Percentiles rank a stretch among this genome's conserved stretches.
Conservation (phyloP, 2,113 vertebrate species). For the Camelus dromedarius region DNA sequence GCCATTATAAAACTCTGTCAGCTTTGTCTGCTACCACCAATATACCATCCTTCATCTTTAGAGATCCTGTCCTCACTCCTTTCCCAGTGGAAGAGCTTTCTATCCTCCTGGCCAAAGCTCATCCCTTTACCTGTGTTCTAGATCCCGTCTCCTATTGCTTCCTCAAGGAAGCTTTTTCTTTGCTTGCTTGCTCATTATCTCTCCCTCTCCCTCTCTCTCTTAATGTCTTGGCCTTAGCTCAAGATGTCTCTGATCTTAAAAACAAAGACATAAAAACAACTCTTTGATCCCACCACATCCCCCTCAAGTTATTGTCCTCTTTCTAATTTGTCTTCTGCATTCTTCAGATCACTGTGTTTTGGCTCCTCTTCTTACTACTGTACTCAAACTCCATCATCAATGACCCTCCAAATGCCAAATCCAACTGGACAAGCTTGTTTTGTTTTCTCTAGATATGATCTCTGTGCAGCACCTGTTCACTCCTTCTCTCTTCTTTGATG, state of each 20-base stretch:
- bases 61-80: neutral
- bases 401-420: neutral
- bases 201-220: neutral
- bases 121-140: neutral
- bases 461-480: neutral
- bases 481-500: neutral
- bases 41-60: neutral
- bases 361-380: neutral
- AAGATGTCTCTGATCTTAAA: conserved; percentile 1
- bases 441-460: neutral
- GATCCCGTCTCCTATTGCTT: neutral
- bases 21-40: neutral
- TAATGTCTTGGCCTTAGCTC: neutral
- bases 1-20: neutral
- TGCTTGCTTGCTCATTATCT: neutral
- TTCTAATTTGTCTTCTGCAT: neutral
- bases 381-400: neutral
- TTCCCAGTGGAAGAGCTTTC: neutral
- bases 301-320: neutral
- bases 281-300: neutral
- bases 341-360: neutral
- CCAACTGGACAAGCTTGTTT: neutral
- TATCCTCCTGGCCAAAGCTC: neutral
- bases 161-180: neutral
- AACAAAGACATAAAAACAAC: neutral